These are phyloP conservation scores for Epinotia nisella DNA, from an alignment of 2,888 invertebrate species.

Conservation along the genomic window DNA sequence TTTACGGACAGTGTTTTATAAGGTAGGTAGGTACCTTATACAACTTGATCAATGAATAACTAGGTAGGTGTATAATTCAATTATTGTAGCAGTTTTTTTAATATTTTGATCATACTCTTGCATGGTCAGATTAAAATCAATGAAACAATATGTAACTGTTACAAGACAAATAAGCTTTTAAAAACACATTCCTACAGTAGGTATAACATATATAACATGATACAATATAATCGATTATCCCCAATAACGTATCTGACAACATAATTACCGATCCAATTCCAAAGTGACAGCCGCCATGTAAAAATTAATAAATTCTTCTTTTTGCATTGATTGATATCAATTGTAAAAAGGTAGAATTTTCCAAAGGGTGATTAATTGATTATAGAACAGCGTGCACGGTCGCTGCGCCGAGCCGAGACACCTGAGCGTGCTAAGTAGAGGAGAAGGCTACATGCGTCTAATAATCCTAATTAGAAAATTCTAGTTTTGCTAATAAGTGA, in stretches of 20 bases:
- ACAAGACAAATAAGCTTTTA: too few species aligned
- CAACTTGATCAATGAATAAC: too few species aligned
- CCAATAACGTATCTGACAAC: slow-evolving; percentile 32
- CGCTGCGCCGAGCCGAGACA: slow-evolving; percentile 9
- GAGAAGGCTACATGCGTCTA: slow-evolving; percentile 22
- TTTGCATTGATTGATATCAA: slow-evolving; percentile 13
- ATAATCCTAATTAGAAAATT: slow-evolving; percentile 5
- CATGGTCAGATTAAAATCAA: neutral
- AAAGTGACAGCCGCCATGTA: slow-evolving; percentile 26
- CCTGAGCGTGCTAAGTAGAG: slow-evolving; percentile 34
- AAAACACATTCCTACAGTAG: neutral
- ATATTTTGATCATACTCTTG: neutral
- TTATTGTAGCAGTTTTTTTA: neutral
- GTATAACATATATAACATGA: neutral
- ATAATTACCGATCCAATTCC: slow-evolving; percentile 32
- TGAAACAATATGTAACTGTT: neutral
- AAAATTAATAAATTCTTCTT: slow-evolving; percentile 31
- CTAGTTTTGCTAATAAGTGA: neutral
- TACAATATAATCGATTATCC: slow-evolving; percentile 23
- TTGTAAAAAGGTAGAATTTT: slow-evolving; percentile 30
- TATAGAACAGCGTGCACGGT: slow-evolving; percentile 20
- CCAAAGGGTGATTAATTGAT: slow-evolving; percentile 34
- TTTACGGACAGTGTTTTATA: too few species aligned
- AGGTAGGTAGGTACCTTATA: too few species aligned
- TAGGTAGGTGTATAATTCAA: neutral